A percentile compares a stretch with the other conserved stretches of the same genome.
Conservation (phyloP, 2,888 invertebrate genomes). For the Chydorus sphaericus region DNA sequence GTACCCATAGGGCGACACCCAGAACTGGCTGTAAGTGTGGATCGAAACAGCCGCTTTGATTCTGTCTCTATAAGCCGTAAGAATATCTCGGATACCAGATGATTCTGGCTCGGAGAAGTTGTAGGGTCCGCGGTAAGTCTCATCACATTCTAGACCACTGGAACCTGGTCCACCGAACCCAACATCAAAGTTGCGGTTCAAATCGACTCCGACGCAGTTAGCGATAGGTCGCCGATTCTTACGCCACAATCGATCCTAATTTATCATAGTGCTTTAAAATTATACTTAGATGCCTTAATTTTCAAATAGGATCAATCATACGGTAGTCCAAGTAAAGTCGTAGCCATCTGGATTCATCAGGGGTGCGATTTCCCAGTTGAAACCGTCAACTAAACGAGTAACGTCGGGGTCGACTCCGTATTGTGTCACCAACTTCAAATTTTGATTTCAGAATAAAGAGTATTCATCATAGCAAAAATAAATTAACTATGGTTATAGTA, state of each 20-base stretch:
- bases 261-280: background rate
- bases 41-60: constrained; percentile 28
- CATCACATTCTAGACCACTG: constrained; percentile 27
- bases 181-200: constrained; percentile 23
- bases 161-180: constrained; percentile 24
- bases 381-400: constrained; percentile 19
- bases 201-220: constrained; percentile 22
- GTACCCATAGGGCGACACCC: constrained; percentile 32
- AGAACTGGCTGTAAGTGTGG: constrained; percentile 31
- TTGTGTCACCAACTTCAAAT: constrained; percentile 9
- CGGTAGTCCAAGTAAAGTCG: constrained; percentile 21
- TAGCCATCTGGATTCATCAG: constrained; percentile 27
- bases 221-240: constrained; percentile 21
- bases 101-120: constrained; percentile 32
- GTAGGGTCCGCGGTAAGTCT: constrained; percentile 28
- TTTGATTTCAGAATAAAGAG: too few relatives aligned
- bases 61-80: constrained; percentile 10
- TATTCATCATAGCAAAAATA: too few relatives aligned
- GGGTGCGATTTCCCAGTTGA: constrained; percentile 23
- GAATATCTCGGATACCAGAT: constrained; percentile 21
- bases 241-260: constrained; percentile 23
- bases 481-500: too few relatives aligned
- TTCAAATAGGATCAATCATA: background rate
- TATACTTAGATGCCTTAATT: constrained; percentile 12
- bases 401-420: constrained; percentile 17